Conservation (phyloP, 2,113 vertebrate genomes). For the Amblyornis subalaris region DNA sequence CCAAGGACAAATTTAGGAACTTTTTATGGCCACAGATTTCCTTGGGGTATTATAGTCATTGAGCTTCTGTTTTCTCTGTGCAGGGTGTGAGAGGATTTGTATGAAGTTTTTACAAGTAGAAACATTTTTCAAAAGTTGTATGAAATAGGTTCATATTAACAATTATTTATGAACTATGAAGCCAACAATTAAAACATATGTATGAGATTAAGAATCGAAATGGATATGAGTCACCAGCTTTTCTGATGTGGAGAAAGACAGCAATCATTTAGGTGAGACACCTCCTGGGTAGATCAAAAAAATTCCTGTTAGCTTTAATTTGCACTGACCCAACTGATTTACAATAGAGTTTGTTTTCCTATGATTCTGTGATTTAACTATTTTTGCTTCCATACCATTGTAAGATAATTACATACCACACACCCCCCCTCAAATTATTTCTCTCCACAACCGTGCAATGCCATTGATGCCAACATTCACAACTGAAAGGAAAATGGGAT, state of each 20-base stretch:
- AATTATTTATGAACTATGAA: not conserved
- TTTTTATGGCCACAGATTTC: not conserved
- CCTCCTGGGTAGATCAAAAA: not conserved
- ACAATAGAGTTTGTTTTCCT: not conserved
- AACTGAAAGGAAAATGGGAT: not conserved
- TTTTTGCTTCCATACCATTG: not conserved
- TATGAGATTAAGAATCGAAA: slow-evolving; percentile 19
- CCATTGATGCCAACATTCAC: not conserved
- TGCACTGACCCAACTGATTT: not conserved
- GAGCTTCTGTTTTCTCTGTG: not conserved
- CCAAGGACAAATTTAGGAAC: not conserved
- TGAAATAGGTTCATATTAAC: not conserved
- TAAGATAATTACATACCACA: not conserved
- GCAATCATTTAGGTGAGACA: not conserved
- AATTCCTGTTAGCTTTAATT: not conserved
- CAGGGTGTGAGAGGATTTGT: not conserved
- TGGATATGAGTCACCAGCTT: not conserved
- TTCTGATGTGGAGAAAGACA: not conserved
- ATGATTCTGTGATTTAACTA: not conserved
- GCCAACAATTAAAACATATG: not conserved
- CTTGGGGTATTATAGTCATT: not conserved
- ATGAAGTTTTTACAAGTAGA: not conserved
- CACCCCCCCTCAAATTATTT: not conserved
- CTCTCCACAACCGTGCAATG: not conserved
- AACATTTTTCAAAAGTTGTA: not conserved